phyloP scores from a whole-genome alignment of 2,113 vertebrate species.

The Corythoichthys intestinalis region DNA sequence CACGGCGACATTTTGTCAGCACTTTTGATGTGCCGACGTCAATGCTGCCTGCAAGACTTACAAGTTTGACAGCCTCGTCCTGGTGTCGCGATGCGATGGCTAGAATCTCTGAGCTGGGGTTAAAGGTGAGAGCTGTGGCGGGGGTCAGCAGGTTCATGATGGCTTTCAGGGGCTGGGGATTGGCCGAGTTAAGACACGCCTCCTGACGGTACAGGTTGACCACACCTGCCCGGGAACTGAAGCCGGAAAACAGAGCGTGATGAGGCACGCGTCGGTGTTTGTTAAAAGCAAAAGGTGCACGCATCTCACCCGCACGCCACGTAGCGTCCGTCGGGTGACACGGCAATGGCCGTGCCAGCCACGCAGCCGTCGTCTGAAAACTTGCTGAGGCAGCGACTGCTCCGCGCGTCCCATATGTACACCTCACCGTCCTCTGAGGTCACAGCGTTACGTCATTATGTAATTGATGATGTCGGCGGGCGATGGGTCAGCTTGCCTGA shows the following conservation, averaged over 20 bases:
- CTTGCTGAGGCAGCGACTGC: slow-evolving; percentile 80
- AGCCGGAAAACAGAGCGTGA: background rate
- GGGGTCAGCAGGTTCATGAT: slow-evolving; percentile 90
- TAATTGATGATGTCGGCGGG: background rate
- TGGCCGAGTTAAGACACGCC: slow-evolving; percentile 75
- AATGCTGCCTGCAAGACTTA: slow-evolving; percentile 45
- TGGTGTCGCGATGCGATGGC: slow-evolving; percentile 79
- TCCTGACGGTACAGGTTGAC: slow-evolving; percentile 90
- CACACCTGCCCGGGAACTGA: slow-evolving; percentile 81
- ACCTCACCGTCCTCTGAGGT: slow-evolving; percentile 84
- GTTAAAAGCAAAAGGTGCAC: background rate
- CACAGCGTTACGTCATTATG: slow-evolving; percentile 5
- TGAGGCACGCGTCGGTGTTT: no score
- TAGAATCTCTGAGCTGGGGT: slow-evolving; percentile 84
- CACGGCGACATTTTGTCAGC: background rate
- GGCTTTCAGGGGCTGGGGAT: slow-evolving; percentile 83
- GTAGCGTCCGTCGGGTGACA: slow-evolving; percentile 83
- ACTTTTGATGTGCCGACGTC: background rate
- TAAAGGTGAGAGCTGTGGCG: slow-evolving; percentile 82
- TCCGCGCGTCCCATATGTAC: slow-evolving; percentile 89
- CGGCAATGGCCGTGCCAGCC: slow-evolving; percentile 78
- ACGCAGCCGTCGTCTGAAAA: slow-evolving; percentile 90
- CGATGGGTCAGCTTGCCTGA: slow-evolving; percentile 66
- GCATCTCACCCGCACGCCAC: slow-evolving; percentile 89
- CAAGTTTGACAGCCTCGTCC: slow-evolving; percentile 85